Evolutionary conservation across 92 coral and sea anemone genomes (phyloP).

Genomic region (Parazoanthus swiftii): DNA sequence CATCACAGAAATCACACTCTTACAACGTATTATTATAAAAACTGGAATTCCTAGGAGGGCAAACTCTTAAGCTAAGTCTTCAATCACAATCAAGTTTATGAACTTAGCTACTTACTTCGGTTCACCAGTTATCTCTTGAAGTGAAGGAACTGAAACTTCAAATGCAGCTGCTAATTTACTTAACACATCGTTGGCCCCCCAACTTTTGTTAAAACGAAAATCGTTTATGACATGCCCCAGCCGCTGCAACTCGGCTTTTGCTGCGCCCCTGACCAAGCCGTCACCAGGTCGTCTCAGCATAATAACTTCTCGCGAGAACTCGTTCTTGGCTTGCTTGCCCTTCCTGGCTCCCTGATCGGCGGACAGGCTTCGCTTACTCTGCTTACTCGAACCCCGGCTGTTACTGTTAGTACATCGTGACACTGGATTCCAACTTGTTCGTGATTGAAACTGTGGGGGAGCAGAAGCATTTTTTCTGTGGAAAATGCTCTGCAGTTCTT

Average conservation of each 20-base stretch:
- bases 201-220: conserved; percentile 47
- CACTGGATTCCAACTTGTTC: conserved; percentile 2
- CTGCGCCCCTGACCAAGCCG: conserved; percentile 41
- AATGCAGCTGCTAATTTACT: conserved; percentile 47
- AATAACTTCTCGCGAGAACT: conserved; percentile 51
- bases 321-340: conserved; percentile 18
- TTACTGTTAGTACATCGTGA: background rate
- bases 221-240: conserved; percentile 55
- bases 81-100: background rate
- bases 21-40: background rate
- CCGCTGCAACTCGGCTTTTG: conserved; percentile 57
- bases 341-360: conserved; percentile 30
- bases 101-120: conserved; percentile 31
- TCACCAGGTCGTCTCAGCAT: conserved; percentile 45
- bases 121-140: conserved; percentile 32
- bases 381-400: no score
- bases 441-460: background rate
- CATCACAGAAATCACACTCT: background rate
- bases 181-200: conserved; percentile 45
- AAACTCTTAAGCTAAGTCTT: background rate
- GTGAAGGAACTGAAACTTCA: conserved; percentile 34
- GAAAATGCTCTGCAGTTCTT: background rate
- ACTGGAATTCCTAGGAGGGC: background rate
- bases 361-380: conserved; percentile 15
- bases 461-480: conserved; percentile 2